phyloP scores from a whole-genome alignment of 2,888 invertebrate species.

The Melinaea menophilus region DNA sequence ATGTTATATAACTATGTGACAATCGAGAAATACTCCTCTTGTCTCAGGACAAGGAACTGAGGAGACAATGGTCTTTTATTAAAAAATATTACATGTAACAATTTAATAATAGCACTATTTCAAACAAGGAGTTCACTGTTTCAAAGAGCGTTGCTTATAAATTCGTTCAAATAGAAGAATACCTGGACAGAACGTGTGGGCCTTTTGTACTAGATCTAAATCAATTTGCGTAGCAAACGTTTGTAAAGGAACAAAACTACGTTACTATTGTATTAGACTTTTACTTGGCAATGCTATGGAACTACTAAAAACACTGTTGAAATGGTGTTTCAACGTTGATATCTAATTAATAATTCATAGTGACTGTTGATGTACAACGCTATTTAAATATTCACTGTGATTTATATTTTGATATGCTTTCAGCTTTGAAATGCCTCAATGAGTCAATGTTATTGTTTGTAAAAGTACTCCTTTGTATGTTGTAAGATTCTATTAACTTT shows the following conservation, averaged over 20 bases:
- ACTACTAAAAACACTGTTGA: too few relatives aligned
- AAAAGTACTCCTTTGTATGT: too few relatives aligned
- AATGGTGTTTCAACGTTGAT: background rate
- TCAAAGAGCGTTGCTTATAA: conserved; percentile 23
- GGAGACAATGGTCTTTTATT: too few relatives aligned
- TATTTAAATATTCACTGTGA: background rate
- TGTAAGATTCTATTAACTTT: too few relatives aligned
- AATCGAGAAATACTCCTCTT: too few relatives aligned
- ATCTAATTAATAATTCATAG: background rate
- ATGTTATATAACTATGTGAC: too few relatives aligned
- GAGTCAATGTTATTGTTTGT: background rate
- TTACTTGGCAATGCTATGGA: conserved; percentile 6
- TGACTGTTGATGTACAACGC: conserved; percentile 2
- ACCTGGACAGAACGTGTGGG: conserved; percentile 15
- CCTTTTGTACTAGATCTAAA: conserved; percentile 16
- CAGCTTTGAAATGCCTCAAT: background rate
- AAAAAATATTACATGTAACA: too few relatives aligned
- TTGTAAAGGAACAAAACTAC: conserved; percentile 19
- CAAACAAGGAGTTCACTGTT: conserved; percentile 7
- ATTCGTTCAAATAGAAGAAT: conserved; percentile 27
- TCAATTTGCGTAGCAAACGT: conserved; percentile 16
- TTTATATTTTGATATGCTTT: background rate
- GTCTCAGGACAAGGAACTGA: too few relatives aligned
- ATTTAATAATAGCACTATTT: too few relatives aligned
- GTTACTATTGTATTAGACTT: conserved; percentile 19